Percentiles rank a stretch among this genome's conserved stretches.
Evolutionary conservation across 2,888 invertebrate species (phyloP).

Genomic region (Agrochola litura): DNA sequence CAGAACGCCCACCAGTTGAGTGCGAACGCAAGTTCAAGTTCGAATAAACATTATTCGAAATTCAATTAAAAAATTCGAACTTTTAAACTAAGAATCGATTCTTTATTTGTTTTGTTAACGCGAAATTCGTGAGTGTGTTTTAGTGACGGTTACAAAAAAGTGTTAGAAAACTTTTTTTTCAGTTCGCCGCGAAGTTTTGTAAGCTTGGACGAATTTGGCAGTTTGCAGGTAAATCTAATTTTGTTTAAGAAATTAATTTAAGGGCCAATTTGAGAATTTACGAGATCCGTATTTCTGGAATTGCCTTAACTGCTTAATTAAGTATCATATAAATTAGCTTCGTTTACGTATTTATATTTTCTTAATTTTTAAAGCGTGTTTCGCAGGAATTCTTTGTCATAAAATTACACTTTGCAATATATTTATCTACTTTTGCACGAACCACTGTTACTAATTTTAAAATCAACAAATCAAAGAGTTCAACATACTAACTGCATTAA

Average conservation of each 20-base stretch:
- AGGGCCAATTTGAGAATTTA: background rate
- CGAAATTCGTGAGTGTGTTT: constrained; percentile 51
- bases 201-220: constrained; percentile 39
- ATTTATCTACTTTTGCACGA: no score
- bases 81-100: constrained; percentile 6
- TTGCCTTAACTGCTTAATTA: background rate
- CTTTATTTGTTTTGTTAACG: constrained; percentile 1
- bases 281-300: background rate
- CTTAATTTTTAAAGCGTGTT: background rate
- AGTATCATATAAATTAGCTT: background rate
- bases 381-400: background rate
- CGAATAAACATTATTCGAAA: constrained; percentile 68
- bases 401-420: background rate
- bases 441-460: background rate
- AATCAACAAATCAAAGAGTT: constrained; percentile 11
- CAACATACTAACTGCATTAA: constrained; percentile 11
- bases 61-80: constrained; percentile 47
- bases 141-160: constrained; percentile 41
- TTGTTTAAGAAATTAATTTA: constrained; percentile 16
- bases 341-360: background rate
- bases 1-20: constrained; percentile 80
- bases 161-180: constrained; percentile 49
- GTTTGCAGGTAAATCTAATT: constrained; percentile 59
- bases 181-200: constrained; percentile 60
- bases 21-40: constrained; percentile 74